phyloP scores from a whole-genome alignment of 2,797 vertebrate species.

The Fratercula arctica region DNA sequence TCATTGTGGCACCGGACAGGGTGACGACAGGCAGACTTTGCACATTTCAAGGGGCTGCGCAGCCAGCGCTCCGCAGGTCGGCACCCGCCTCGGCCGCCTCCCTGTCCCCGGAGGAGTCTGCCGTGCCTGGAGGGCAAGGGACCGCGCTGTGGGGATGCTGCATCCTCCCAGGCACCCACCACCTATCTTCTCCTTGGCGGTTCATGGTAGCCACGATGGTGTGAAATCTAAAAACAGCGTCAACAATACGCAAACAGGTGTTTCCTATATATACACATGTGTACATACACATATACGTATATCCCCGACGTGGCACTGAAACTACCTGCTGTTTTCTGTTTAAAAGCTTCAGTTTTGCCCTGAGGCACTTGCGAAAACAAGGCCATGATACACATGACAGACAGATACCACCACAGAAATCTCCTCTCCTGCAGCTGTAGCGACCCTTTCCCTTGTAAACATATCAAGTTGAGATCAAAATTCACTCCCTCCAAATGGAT shows the following conservation, averaged over 20 bases:
- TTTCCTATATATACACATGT: neutral
- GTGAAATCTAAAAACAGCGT: neutral
- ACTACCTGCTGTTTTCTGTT: neutral
- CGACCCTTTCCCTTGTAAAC: neutral
- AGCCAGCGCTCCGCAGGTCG: neutral
- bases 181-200: neutral
- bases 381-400: neutral
- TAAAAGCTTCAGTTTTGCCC: neutral
- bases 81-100: neutral
- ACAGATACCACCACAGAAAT: neutral
- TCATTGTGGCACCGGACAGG: neutral
- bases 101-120: fast-evolving
- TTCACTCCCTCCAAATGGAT: neutral
- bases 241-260: neutral
- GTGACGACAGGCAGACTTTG: neutral
- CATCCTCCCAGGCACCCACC: neutral
- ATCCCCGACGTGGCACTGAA: neutral
- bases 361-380: neutral
- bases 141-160: neutral
- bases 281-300: neutral
- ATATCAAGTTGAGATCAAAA: neutral
- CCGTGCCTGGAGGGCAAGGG: neutral
- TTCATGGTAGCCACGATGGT: neutral
- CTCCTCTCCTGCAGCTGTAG: slow-evolving; percentile 3
- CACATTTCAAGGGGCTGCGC: neutral